Evolutionary conservation across 2,888 invertebrate species (phyloP).

Genomic region (Apotomis betuletana): DNA sequence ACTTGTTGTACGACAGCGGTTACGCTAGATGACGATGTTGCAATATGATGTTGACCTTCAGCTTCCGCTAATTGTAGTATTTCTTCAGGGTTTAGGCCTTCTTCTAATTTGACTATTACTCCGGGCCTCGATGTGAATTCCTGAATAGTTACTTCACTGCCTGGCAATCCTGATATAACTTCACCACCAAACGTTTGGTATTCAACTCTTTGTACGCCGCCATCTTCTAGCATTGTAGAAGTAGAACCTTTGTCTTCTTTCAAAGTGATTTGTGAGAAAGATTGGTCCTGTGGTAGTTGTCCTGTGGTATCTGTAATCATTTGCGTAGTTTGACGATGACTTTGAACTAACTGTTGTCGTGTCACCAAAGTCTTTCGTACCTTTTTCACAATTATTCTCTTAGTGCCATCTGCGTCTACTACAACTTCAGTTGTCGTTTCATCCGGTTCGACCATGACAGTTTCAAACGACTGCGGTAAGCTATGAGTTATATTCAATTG

Average conservation of each 20-base stretch:
- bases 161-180: constrained; percentile 85
- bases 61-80: constrained; percentile 72
- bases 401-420: constrained; percentile 91
- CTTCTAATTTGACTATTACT: constrained; percentile 82
- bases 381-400: constrained; percentile 90
- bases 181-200: constrained; percentile 86
- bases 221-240: constrained; percentile 83
- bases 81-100: constrained; percentile 81
- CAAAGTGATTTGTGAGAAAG: constrained; percentile 87
- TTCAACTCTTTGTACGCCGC: constrained; percentile 84
- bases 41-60: constrained; percentile 71
- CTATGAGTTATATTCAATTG: constrained; percentile 89
- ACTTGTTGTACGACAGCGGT: constrained; percentile 92
- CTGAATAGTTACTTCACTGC: constrained; percentile 85
- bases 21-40: constrained; percentile 88
- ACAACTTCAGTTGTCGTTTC: constrained; percentile 92
- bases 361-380: constrained; percentile 87
- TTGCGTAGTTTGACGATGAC: constrained; percentile 83
- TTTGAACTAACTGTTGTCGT: constrained; percentile 86
- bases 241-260: constrained; percentile 86
- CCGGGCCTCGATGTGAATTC: constrained; percentile 87
- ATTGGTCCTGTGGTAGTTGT: constrained; percentile 82
- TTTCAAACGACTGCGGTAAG: constrained; percentile 90
- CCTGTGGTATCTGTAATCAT: constrained; percentile 71
- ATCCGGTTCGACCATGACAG: constrained; percentile 91